Evolutionary conservation across 2,888 invertebrate genomes (phyloP).

Genomic region (Lacanobia oleracea): DNA sequence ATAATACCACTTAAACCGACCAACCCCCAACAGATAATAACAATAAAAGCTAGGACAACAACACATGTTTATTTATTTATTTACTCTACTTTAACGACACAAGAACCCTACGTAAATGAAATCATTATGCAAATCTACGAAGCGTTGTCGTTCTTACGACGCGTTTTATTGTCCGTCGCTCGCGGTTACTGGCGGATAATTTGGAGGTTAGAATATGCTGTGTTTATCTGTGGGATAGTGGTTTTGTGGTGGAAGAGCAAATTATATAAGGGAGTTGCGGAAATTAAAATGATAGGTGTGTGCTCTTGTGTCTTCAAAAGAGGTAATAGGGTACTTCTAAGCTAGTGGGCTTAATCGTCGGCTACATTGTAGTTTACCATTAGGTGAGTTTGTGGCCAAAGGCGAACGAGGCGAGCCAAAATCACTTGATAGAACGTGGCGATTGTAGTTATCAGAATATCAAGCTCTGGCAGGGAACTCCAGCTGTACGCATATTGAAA

Average conservation of each 20-base stretch:
- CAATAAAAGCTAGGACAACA: constrained; percentile 24
- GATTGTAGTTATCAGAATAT: no score
- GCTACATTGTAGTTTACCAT: no score
- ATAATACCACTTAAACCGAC: not conserved
- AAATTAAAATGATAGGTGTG: not conserved
- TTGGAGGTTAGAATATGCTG: constrained; percentile 25
- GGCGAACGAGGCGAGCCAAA: no score
- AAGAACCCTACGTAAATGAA: constrained; percentile 53
- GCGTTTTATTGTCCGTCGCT: constrained; percentile 42
- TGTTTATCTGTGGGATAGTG: not conserved
- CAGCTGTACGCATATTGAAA: no score
- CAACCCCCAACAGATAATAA: constrained; percentile 1
- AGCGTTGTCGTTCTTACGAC: constrained; percentile 42
- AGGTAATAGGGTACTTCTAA: no score
- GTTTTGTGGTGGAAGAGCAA: not conserved
- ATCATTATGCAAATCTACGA: constrained; percentile 64
- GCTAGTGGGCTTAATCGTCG: no score
- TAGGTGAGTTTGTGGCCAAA: no score
- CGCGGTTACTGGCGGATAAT: constrained; percentile 44
- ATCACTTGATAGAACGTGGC: no score
- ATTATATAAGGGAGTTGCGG: no score
- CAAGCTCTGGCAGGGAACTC: no score
- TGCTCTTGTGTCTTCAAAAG: not conserved
- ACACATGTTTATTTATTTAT: constrained; percentile 29
- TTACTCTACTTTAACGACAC: constrained; percentile 44